Base-by-base conservation (phyloP, 2,113 vertebrate genomes). In the Carassius gibelio region DNA sequence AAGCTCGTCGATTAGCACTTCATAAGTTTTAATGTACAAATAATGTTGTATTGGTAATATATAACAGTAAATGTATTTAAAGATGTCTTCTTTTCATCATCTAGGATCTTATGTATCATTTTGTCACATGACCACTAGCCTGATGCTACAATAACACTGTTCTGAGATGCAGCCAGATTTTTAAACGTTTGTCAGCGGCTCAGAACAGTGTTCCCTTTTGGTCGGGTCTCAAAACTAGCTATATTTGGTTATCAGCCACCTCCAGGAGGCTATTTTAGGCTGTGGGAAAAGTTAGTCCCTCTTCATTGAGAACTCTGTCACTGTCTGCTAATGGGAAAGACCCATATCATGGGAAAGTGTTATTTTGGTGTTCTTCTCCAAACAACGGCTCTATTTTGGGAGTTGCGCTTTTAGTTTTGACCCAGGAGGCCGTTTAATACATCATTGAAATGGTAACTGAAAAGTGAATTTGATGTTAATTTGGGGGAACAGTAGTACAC, bases 201-300 rank as follows among this genome's bases (percentile, higher is more conserved):
- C 69, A 50, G 26, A 50, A 14, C 45, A 11, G 48, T 52, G 72
- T 66, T 17, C 17, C 5, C 38, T 81, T 30, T 10, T 61, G 66
- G 59, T 78, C 19, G 36, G 21, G 62, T 55, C 80, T 19, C 61
- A 45, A 64, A 75, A 79, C 48, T 75, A 71, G 55, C 81, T 84
- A 84, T 87, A 87, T 87, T 84, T 84, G 78, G 59, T 45, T 76
- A 59, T 84, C 76, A 84, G 21, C 81, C n/a, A 30, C 64, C 59
- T 48, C 23, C 61, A 76, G 36, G 21, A 68, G 64, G 69, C 82
- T 89, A 88, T 89, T 87, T 86, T 88, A 84, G 42, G 69, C 74
- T 81, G 88, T 88, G 88, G 87, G 87, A 88, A 89, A 84, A 78
- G 17, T 86, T 61, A 84, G 10, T 57, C 57, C 21, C 34, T 84